Conservation (phyloP, 2,888 invertebrate species). For the Dolichopus griseipennis region DNA sequence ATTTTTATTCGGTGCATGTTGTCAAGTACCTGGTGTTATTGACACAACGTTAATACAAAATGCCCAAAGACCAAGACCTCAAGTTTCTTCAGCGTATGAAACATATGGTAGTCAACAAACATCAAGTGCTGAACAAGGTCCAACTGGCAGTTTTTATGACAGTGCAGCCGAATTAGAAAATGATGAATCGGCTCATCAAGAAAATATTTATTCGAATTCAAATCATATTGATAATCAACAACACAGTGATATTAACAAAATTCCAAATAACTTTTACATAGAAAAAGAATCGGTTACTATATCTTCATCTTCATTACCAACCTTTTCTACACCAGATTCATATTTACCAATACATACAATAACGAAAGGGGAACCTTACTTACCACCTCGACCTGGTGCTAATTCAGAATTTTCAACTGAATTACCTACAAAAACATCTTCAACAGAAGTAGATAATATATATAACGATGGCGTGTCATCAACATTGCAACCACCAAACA, state of each 20-base stretch:
- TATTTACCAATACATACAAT: not conserved
- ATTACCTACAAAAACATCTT: slow-evolving; percentile 36
- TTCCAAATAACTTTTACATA: slow-evolving; percentile 27
- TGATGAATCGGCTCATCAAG: slow-evolving; percentile 26
- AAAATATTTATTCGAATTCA: slow-evolving; percentile 21
- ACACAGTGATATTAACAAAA: slow-evolving; percentile 19
- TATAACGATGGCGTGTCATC: slow-evolving; percentile 20
- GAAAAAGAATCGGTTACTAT: slow-evolving; percentile 35
- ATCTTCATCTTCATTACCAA: slow-evolving; percentile 34
- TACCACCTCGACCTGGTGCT: slow-evolving; percentile 26
- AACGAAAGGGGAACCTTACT: slow-evolving; percentile 14
- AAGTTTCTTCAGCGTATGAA: slow-evolving; percentile 31
- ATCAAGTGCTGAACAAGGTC: slow-evolving; percentile 10
- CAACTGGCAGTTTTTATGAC: slow-evolving; percentile 21
- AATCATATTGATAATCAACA: slow-evolving; percentile 14
- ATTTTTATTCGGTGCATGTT: slow-evolving; percentile 72
- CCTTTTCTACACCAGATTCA: slow-evolving; percentile 27
- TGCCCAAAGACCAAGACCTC: slow-evolving; percentile 32
- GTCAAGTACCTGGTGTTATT: slow-evolving; percentile 56
- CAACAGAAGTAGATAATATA: slow-evolving; percentile 22
- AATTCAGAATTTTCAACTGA: slow-evolving; percentile 34
- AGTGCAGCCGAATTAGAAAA: slow-evolving; percentile 29
- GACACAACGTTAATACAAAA: slow-evolving; percentile 39
- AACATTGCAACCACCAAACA: slow-evolving; percentile 18
- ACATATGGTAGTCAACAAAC: slow-evolving; percentile 24